Percentiles rank a stretch among this genome's conserved stretches.
phyloP scores from a whole-genome alignment of 2,113 vertebrate species.

The Zingel zingel region DNA sequence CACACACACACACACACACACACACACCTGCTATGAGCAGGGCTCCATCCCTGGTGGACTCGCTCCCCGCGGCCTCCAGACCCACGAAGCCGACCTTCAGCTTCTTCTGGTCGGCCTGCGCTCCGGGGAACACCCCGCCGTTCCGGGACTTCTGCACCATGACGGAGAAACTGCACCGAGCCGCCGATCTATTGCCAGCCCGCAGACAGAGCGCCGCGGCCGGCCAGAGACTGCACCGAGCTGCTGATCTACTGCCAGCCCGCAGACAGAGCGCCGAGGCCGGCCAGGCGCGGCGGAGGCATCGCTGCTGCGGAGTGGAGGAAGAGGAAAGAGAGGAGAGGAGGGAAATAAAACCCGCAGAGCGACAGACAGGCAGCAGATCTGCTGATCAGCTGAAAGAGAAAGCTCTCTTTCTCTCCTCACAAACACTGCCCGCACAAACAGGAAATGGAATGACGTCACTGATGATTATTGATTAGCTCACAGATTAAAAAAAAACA shows the following conservation, averaged over 20 bases:
- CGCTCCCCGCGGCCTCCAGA: conserved; percentile 90
- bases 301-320: conserved; percentile 38
- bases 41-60: conserved; percentile 93
- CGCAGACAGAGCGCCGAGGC: conserved; percentile 1
- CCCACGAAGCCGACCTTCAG: conserved; percentile 98
- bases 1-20: background rate
- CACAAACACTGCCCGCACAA: conserved; percentile 38
- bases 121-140: conserved; percentile 93
- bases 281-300: conserved; percentile 76
- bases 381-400: conserved; percentile 53
- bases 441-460: conserved; percentile 60
- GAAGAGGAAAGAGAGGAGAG: background rate
- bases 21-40: conserved; percentile 88
- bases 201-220: background rate
- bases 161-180: conserved; percentile 30
- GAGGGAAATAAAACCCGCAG: conserved; percentile 1
- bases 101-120: conserved; percentile 92
- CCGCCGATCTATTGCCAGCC: background rate
- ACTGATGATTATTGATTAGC: conserved; percentile 13
- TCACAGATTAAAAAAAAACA: background rate
- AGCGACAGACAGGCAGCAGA: background rate
- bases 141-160: conserved; percentile 98
- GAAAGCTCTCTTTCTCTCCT: conserved; percentile 16
- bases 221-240: conserved; percentile 4
- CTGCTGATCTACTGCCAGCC: background rate